phyloP scores from a whole-genome alignment of 2,113 vertebrate species.

The Cynopterus brachyotis region DNA sequence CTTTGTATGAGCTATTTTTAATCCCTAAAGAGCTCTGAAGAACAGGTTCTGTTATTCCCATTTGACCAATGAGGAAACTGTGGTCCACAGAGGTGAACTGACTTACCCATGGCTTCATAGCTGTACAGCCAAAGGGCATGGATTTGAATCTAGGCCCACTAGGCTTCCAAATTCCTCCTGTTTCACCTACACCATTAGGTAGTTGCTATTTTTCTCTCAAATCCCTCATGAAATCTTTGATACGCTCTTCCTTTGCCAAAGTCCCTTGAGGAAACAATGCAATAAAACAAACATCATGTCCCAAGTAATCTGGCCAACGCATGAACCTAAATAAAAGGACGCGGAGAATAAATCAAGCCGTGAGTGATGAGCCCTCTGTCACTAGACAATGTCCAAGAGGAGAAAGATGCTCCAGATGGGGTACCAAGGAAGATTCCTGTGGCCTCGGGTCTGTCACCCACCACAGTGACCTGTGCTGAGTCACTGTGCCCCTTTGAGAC shows the following conservation, averaged over 20 bases:
- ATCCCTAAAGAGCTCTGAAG: background rate
- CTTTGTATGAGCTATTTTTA: background rate
- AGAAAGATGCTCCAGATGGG: background rate
- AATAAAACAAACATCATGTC: constrained; percentile 11
- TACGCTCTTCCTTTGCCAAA: constrained; percentile 20
- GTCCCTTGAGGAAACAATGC: background rate
- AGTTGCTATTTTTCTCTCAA: constrained; percentile 2
- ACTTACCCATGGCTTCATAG: background rate
- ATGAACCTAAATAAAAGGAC: background rate
- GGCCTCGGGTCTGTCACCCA: background rate
- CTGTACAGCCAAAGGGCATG: background rate
- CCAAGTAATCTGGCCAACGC: background rate
- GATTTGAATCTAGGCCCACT: background rate
- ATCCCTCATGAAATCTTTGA: background rate
- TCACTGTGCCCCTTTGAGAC: background rate
- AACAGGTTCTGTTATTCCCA: background rate
- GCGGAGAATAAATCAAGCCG: background rate
- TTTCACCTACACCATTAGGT: background rate
- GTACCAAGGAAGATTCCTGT: background rate
- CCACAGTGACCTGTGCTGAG: background rate
- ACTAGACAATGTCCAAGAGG: background rate
- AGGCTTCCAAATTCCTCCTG: background rate
- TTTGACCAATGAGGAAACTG: background rate
- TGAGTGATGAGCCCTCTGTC: background rate
- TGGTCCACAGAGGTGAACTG: background rate